Evolutionary conservation across 2,888 invertebrate species (phyloP).

Genomic region (Pandemis heparana): DNA sequence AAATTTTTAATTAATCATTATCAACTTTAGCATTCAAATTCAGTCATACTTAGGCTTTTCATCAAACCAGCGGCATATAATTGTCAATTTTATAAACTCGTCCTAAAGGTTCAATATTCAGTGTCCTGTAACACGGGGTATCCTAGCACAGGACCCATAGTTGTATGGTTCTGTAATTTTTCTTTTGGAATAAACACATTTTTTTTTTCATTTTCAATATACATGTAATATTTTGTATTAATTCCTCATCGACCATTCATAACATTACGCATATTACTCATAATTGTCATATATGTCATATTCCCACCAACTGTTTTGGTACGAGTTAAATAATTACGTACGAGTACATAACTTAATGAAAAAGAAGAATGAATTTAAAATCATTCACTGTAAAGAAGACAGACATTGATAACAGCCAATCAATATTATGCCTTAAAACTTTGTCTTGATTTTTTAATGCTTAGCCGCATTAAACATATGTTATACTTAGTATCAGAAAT

Average conservation of each 20-base stretch:
- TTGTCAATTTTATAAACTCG: not conserved
- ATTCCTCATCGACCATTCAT: too few species aligned
- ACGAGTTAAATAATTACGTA: not conserved
- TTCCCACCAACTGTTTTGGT: not conserved
- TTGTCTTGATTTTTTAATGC: not conserved
- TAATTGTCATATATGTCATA: not conserved
- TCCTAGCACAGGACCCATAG: too few species aligned
- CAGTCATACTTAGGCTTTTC: conserved; percentile 6
- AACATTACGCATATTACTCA: too few species aligned
- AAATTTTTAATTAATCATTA: not conserved
- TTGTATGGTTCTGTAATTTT: too few species aligned
- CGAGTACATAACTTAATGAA: not conserved
- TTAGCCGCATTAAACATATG: not conserved
- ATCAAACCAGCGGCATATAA: not conserved
- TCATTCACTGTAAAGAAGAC: not conserved
- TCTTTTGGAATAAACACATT: too few species aligned
- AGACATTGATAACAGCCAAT: conserved; percentile 21
- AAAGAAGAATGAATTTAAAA: not conserved
- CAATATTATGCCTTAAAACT: conserved; percentile 10
- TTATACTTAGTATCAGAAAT: not conserved
- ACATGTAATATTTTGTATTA: too few species aligned
- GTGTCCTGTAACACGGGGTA: too few species aligned
- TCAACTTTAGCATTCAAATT: conserved; percentile 7
- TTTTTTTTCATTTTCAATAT: too few species aligned
- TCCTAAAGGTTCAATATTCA: too few species aligned